Percentiles rank a stretch among this genome's conserved stretches.
These are phyloP conservation scores for Euzetes globulus DNA, from an alignment of 2,888 invertebrate species.

Conservation along the genomic window DNA sequence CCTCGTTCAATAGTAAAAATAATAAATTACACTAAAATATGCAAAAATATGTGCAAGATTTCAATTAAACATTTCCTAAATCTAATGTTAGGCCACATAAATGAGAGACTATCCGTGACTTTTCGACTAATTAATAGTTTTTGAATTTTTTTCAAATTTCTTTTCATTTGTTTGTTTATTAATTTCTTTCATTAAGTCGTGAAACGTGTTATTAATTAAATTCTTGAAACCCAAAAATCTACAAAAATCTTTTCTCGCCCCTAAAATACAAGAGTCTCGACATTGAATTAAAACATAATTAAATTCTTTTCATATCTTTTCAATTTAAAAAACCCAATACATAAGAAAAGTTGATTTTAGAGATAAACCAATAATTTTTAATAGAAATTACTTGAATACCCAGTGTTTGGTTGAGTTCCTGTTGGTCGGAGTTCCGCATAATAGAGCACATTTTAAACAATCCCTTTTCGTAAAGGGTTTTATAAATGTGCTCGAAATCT, in stretches of 20 bases:
- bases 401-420: not conserved
- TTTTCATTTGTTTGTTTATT: not conserved
- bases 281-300: no score
- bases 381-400: slow-evolving; percentile 9
- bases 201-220: not conserved
- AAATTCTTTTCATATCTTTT: no score
- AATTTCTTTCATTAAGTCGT: no score
- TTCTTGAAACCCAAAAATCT: not conserved
- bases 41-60: not conserved
- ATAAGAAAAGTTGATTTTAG: no score
- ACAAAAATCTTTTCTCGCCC: no score
- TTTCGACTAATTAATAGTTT: not conserved
- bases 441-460: slow-evolving; percentile 13
- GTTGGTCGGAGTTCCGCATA: not conserved
- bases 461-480: slow-evolving; percentile 14
- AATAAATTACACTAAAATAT: not conserved
- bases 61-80: not conserved
- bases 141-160: not conserved
- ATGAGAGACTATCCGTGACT: not conserved
- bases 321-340: no score
- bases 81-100: not conserved
- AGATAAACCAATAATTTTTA: no score
- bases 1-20: not conserved
- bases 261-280: no score
- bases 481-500: not conserved